phyloP scores from a whole-genome alignment of 2,888 invertebrate genomes.

The Aphidoletes aphidimyza region DNA sequence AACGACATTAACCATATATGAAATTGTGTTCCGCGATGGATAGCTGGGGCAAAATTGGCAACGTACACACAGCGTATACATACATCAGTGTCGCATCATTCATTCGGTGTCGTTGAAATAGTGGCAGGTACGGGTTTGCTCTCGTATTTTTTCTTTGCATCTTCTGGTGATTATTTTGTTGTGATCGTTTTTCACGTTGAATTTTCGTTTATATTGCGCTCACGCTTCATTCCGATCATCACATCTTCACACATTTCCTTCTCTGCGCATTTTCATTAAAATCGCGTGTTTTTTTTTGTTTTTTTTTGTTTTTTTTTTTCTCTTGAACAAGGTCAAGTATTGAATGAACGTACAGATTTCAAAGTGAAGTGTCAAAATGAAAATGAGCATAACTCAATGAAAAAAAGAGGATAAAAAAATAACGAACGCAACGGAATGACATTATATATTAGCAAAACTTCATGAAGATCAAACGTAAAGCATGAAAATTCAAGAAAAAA shows the following conservation, averaged over 20 bases:
- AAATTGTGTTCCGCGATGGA: neutral
- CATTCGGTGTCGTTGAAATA: neutral
- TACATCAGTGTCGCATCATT: neutral
- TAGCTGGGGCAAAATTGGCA: neutral
- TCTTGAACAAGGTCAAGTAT: slow-evolving; percentile 51
- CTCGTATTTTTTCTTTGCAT: too few relatives aligned
- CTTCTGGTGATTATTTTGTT: too few relatives aligned
- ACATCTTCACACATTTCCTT: too few relatives aligned
- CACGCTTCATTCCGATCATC: too few relatives aligned
- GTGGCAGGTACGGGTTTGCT: too few relatives aligned
- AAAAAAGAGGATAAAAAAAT: too few relatives aligned
- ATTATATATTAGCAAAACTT: neutral
- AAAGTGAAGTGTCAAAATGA: slow-evolving; percentile 18
- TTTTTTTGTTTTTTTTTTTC: neutral
- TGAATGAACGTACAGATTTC: slow-evolving; percentile 46
- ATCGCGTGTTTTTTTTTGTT: neutral
- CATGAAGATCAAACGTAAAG: neutral
- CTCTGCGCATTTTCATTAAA: too few relatives aligned
- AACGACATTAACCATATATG: slow-evolving; percentile 18
- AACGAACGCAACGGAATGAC: too few relatives aligned
- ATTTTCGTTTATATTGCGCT: too few relatives aligned
- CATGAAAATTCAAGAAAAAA: neutral
- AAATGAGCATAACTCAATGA: neutral
- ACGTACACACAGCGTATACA: neutral
- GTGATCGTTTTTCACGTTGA: too few relatives aligned